Evolutionary conservation across 35 echinoderm and acorn worm species (phyloP), one percentile per base, ranked within the genome.

Genomic region (Strongylocentrotus purpuratus): DNA sequence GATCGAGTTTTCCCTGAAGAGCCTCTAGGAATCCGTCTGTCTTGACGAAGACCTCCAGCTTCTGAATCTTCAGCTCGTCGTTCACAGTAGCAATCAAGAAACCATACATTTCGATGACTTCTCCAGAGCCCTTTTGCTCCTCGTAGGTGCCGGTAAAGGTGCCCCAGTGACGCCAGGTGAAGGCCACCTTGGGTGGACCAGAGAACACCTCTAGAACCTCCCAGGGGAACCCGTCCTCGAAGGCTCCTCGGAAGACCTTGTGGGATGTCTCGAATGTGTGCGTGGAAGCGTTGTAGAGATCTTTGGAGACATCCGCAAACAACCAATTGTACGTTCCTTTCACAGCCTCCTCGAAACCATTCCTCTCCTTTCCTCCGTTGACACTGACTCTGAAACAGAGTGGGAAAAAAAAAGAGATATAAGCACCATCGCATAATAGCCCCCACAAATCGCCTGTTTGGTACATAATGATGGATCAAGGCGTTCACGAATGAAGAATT

Each of bases 151-250:
- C 96, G 47, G 10, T 90, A 45, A 96, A 96, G 11, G 11, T 94
- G 1, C 88, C 92, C 96, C 96, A 97, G 86, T 97, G 96, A 50
- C 96, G 92, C 96, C 96, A 97, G n/a, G 96, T 94, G 31, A 97
- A 97, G 41, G 92, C 71, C 47, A 97, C 96, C 60, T 48, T 97
- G 25, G 96, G 95, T 15, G 96, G 95, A 31, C 96, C 95, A 33
- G 92, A 95, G 71, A 97, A 93, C n/a, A 97, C 96, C 41, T 97
- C 92, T 22, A 97, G 33, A 7, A 97, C 65, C 60, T 97, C 96
- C 96, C 96, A 97, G 17, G 96, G 58, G 86, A 97, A 97, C 10
- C 96, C 96, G 6, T 96, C 92, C 20, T 95, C 78, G 60, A 97
- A 97, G 85, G 95, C 96, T 45, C 86, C 92, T 31, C 92, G 65